Base-by-base conservation (phyloP, 1,140 invertebrate genomes). In the Paraescarpia echinospica region DNA sequence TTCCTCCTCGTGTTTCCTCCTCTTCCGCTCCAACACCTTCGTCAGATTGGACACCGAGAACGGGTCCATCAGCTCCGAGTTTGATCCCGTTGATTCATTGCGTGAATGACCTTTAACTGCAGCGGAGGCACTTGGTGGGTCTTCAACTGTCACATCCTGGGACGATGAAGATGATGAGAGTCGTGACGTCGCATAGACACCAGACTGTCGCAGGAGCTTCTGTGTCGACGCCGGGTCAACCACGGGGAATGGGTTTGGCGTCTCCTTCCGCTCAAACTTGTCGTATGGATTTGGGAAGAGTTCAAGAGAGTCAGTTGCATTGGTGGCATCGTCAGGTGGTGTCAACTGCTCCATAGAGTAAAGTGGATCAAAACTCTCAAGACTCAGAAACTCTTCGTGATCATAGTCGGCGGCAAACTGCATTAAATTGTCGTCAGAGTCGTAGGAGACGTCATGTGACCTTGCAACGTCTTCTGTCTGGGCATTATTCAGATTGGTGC, bases 281-380 rank as follows among this genome's bases (percentile, higher is more conserved):
- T 89, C 41, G 0, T 33, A 34, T 6, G 92, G 92, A 48, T 59
- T 93, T 33, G 93, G 51, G 27, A 89, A 89, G 33, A 88, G 35
- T 5, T 51, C 59, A 12, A 51, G 18, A 0, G 91, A 89, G 33
- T 92, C 88, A 31, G n/a, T 48, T 2, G 35, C 8, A 33, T 77
- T 48, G 34, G 48, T 35, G 22, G 35, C 33, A 14, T 35, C 48
- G 22, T 91, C 33, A 31, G 33, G 31, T 33, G 77, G 88, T 33
- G n/a, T 35, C 34, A 34, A n/a, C 18, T 48, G 35, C 33, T 59
- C 51, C 89, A 91, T 77, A 12, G 35, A 77, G 48, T 91, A 93
- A 14, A 93, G 90, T 22, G 93, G 93, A 92, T 93, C 93, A 88
- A 93, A 93, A 89, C 92, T 92, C n/a, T 92, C 93, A 8, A 93